Evolutionary conservation across 1,140 invertebrate species (phyloP).

Genomic region (Zaprionus capensis): DNA sequence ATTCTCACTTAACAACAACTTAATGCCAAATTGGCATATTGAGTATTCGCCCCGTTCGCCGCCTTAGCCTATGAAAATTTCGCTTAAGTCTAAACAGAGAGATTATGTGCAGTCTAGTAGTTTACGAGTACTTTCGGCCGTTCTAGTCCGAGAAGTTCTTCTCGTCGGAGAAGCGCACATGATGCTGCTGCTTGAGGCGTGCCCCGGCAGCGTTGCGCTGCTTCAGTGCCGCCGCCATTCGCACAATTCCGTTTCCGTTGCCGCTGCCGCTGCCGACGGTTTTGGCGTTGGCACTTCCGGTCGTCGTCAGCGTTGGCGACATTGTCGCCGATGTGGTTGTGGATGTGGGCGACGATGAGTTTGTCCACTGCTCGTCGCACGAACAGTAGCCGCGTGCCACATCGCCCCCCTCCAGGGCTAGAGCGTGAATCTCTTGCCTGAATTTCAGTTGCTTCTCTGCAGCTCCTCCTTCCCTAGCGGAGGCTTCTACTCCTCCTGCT

Average conservation of each 20-base stretch:
- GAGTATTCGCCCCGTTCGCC: background rate
- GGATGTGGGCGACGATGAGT: slow-evolving; percentile 58
- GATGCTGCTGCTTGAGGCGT: slow-evolving; percentile 80
- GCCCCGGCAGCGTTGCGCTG: slow-evolving; percentile 32
- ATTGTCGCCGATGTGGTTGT: slow-evolving; percentile 12
- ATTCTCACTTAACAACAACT: slow-evolving; percentile 36
- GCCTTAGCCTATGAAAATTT: slow-evolving; percentile 45
- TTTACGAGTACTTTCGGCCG: slow-evolving; percentile 43
- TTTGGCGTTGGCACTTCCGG: slow-evolving; percentile 46
- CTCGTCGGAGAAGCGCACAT: slow-evolving; percentile 82
- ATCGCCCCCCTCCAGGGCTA: slow-evolving; percentile 76
- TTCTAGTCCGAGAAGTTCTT: slow-evolving; percentile 82
- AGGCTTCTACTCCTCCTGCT: background rate
- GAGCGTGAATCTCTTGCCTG: slow-evolving; percentile 69
- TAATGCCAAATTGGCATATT: slow-evolving; percentile 23
- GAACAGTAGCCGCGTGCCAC: slow-evolving; percentile 78
- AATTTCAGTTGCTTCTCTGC: slow-evolving; percentile 66
- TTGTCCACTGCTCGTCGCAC: slow-evolving; percentile 81
- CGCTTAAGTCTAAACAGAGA: slow-evolving; percentile 63
- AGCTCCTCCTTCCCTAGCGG: slow-evolving; percentile 36
- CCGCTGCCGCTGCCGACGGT: slow-evolving; percentile 26
- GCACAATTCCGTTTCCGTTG: slow-evolving; percentile 63
- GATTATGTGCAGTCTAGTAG: slow-evolving; percentile 81
- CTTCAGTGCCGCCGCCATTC: slow-evolving; percentile 46
- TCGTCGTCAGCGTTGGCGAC: slow-evolving; percentile 47